Evolutionary conservation across 2,113 vertebrate species (phyloP).

Genomic region (Accipiter virgatus): DNA sequence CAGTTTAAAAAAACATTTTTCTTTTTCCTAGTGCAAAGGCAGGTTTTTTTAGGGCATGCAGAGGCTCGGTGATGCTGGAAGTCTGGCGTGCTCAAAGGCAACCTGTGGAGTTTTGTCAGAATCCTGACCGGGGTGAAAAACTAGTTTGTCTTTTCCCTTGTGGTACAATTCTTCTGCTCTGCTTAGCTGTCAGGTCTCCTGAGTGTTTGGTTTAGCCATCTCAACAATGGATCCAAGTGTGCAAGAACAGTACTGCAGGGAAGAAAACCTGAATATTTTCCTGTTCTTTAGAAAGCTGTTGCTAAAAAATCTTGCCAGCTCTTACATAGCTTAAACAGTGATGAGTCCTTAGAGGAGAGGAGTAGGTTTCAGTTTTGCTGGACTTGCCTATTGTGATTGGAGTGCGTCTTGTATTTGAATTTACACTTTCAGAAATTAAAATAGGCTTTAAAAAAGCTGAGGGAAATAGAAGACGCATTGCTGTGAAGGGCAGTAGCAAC

Average conservation of each 20-base stretch:
- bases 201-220: conserved; percentile 3
- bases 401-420: neutral
- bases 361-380: neutral
- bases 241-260: neutral
- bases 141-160: conserved; percentile 58
- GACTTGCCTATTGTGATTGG: neutral
- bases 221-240: conserved; percentile 32
- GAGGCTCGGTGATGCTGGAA: conserved; percentile 27
- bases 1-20: conserved; percentile 43
- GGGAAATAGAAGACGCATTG: neutral
- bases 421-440: neutral
- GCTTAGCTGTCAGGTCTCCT: conserved; percentile 69
- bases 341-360: neutral
- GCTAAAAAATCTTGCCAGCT: neutral
- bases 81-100: conserved; percentile 13
- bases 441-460: neutral
- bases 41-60: neutral
- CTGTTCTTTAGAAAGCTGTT: neutral
- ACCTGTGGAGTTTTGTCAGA: conserved; percentile 45
- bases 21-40: conserved; percentile 28
- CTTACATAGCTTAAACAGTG: neutral
- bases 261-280: neutral
- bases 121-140: conserved; percentile 18
- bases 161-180: conserved; percentile 65
- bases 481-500: neutral